phyloP scores from a whole-genome alignment of 2,888 invertebrate species.

The Caradrina clavipalpis region DNA sequence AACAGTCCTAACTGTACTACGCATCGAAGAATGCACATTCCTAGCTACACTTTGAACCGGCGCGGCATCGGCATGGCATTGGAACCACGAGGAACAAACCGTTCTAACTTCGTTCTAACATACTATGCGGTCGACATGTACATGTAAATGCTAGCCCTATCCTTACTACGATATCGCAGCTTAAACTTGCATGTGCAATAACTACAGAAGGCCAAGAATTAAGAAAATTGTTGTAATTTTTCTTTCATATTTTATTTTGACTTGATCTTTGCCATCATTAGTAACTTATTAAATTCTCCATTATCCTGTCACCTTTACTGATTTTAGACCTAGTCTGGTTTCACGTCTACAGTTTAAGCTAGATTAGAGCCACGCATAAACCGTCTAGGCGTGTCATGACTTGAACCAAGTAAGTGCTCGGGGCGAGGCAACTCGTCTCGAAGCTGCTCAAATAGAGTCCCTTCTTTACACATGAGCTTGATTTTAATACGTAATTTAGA shows the following conservation, averaged over 20 bases:
- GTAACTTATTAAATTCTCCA: no score
- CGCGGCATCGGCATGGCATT: conserved; percentile 30
- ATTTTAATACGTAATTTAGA: no score
- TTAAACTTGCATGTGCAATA: conserved; percentile 9
- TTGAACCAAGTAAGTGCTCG: neutral
- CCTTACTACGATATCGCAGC: conserved; percentile 31
- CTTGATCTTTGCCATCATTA: no score
- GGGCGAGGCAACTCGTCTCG: neutral
- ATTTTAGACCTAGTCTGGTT: no score
- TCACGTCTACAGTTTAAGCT: no score
- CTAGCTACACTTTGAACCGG: conserved; percentile 22
- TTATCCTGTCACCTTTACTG: no score
- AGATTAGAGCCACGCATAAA: no score
- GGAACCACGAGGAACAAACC: conserved; percentile 42
- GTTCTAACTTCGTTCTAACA: conserved; percentile 15
- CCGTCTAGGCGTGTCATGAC: neutral
- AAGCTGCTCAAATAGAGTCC: neutral
- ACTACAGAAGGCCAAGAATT: conserved; percentile 12
- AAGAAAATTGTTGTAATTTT: no score
- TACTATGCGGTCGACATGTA: conserved; percentile 37
- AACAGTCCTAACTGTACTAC: conserved; percentile 26
- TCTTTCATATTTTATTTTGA: no score
- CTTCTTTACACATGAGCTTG: neutral
- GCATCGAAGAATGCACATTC: conserved; percentile 36
- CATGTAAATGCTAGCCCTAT: conserved; percentile 55